Conservation (phyloP, 2,797 vertebrate species). For the Gymnoscopelus microlampas region DNA sequence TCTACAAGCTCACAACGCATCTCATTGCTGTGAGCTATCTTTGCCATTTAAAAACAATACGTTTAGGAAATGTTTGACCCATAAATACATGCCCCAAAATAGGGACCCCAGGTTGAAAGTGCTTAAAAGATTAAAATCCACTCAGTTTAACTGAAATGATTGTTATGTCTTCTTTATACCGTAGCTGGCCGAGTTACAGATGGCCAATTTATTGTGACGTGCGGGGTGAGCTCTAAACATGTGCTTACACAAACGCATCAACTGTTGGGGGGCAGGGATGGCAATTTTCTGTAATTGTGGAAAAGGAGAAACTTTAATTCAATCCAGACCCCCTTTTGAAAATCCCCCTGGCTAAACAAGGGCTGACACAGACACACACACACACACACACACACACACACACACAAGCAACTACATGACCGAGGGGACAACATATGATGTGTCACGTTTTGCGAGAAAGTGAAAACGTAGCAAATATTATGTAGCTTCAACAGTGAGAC, state of each 20-base stretch:
- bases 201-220: slow-evolving; percentile 22
- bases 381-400: slow-evolving; percentile 16
- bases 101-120: too few species aligned
- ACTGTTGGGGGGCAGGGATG: slow-evolving; percentile 40
- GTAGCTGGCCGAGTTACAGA: slow-evolving; percentile 54
- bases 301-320: slow-evolving; percentile 58
- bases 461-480: slow-evolving; percentile 23
- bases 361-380: slow-evolving; percentile 16
- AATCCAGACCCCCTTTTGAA: slow-evolving; percentile 68
- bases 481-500: slow-evolving; percentile 10
- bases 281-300: slow-evolving; percentile 66
- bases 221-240: slow-evolving; percentile 49
- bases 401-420: slow-evolving; percentile 28
- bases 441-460: not conserved
- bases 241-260: slow-evolving; percentile 52
- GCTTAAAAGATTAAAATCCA: too few species aligned
- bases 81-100: too few species aligned
- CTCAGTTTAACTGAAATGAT: slow-evolving; percentile 62
- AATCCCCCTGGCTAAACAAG: slow-evolving; percentile 53
- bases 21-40: too few species aligned
- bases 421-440: too few species aligned
- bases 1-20: too few species aligned
- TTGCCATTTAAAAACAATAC: too few species aligned
- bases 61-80: too few species aligned
- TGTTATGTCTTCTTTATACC: slow-evolving; percentile 66